Conservation (phyloP, 2,888 invertebrate species). For the Eristalis pertinax region DNA sequence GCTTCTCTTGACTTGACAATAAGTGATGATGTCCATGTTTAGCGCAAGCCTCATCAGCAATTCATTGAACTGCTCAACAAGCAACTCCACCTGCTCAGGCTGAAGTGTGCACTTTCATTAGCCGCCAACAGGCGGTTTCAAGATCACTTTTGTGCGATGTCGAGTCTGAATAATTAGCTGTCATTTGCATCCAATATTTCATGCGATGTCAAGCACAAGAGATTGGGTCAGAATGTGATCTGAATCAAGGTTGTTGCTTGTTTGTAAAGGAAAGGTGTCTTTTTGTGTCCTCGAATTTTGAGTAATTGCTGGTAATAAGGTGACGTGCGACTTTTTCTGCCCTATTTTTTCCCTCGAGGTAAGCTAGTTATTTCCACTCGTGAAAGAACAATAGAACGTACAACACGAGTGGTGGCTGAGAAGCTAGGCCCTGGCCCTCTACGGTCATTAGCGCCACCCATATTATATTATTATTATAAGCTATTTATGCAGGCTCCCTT, state of each 20-base stretch:
- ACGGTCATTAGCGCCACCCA: too few relatives aligned
- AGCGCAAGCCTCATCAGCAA: background rate
- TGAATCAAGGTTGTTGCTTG: background rate
- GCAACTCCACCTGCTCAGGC: too few relatives aligned
- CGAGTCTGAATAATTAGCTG: background rate
- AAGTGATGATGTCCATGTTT: background rate
- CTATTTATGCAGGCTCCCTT: too few relatives aligned
- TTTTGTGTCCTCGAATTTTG: too few relatives aligned
- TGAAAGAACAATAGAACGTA: too few relatives aligned
- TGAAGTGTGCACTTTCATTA: background rate
- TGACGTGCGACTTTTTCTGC: too few relatives aligned
- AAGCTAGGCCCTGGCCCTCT: too few relatives aligned
- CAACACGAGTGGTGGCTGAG: too few relatives aligned
- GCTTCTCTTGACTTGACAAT: background rate
- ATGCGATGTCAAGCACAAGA: background rate
- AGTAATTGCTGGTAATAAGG: too few relatives aligned
- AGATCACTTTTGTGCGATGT: background rate
- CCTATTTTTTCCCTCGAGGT: too few relatives aligned
- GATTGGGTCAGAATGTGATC: background rate
- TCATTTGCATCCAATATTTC: background rate
- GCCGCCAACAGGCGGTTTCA: background rate
- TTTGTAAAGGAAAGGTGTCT: background rate
- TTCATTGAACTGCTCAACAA: background rate
- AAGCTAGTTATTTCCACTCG: too few relatives aligned
- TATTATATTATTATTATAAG: too few relatives aligned